These are phyloP conservation scores for Reinhardtius hippoglossoides DNA, from an alignment of 2,113 vertebrate species.

Conservation along the genomic window DNA sequence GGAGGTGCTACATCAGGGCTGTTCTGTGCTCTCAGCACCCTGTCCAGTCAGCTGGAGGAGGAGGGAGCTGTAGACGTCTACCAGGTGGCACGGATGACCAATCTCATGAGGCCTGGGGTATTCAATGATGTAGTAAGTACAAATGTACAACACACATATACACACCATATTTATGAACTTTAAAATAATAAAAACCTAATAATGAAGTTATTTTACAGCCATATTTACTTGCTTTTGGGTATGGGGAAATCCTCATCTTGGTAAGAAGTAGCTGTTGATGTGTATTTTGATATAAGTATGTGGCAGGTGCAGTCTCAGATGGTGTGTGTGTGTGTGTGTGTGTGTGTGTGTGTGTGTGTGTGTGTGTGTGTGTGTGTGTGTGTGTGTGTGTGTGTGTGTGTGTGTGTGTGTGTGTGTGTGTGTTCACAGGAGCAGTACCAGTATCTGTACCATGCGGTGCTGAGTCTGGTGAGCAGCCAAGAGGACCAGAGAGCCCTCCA, in stretches of 20 bases:
- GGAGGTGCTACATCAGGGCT: conserved; percentile 78
- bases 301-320: not conserved
- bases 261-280: not conserved
- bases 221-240: not conserved
- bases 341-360: not conserved
- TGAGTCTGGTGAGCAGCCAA: conserved; percentile 93
- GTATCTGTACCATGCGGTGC: conserved; percentile 93
- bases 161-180: not conserved
- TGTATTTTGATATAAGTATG: not conserved
- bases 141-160: not conserved
- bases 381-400: not conserved
- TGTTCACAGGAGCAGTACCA: conserved; percentile 96
- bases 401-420: not conserved
- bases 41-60: conserved; percentile 91
- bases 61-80: conserved; percentile 92
- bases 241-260: too few relatives aligned
- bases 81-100: conserved; percentile 94
- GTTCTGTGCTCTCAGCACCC: conserved; percentile 88
- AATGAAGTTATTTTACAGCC: not conserved
- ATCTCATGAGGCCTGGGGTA: conserved; percentile 95
- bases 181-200: not conserved
- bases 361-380: not conserved
- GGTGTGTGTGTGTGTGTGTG: not conserved
- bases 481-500: conserved; percentile 92
- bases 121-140: conserved; percentile 93